phyloP scores from a whole-genome alignment of 2,888 invertebrate species.

The Ichneumoninae sp. region DNA sequence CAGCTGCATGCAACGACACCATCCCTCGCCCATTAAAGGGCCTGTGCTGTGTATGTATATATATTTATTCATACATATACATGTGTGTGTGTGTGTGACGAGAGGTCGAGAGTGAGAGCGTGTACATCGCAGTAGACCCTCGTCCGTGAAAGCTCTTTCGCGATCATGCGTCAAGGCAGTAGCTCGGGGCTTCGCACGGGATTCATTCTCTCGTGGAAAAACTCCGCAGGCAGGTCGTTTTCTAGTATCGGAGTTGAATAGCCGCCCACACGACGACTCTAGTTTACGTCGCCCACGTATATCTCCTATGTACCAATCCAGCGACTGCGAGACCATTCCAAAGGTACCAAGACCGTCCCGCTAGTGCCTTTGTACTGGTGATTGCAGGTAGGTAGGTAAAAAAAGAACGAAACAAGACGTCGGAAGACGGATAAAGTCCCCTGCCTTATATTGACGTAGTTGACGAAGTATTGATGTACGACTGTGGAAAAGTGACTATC shows the following conservation, averaged over 20 bases:
- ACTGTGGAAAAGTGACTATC: background rate
- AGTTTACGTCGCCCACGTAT: slow-evolving; percentile 31
- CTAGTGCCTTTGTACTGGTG: slow-evolving; percentile 1
- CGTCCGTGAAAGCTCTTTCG: slow-evolving; percentile 34
- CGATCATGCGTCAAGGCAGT: slow-evolving; percentile 15
- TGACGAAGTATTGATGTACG: slow-evolving; percentile 33
- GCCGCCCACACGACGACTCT: slow-evolving; percentile 22
- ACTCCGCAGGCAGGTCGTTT: slow-evolving; percentile 35
- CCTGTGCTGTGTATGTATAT: background rate
- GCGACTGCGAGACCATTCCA: slow-evolving; percentile 30
- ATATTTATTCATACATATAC: background rate
- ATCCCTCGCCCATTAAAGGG: background rate
- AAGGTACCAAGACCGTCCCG: background rate
- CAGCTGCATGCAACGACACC: slow-evolving; percentile 14
- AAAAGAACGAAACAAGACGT: background rate
- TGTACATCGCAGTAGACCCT: background rate
- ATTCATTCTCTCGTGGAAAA: slow-evolving; percentile 11
- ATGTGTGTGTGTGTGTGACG: background rate
- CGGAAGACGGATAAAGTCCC: slow-evolving; percentile 20
- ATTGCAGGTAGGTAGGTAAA: slow-evolving; percentile 2
- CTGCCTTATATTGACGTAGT: slow-evolving; percentile 30
- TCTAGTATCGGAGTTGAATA: slow-evolving; percentile 49
- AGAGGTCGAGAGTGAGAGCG: slow-evolving; percentile 2
- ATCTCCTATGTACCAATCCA: slow-evolving; percentile 3
- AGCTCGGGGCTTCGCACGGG: slow-evolving; percentile 19